Evolutionary conservation across 2,113 vertebrate genomes (phyloP).

Genomic region (Anseranas semipalmata): DNA sequence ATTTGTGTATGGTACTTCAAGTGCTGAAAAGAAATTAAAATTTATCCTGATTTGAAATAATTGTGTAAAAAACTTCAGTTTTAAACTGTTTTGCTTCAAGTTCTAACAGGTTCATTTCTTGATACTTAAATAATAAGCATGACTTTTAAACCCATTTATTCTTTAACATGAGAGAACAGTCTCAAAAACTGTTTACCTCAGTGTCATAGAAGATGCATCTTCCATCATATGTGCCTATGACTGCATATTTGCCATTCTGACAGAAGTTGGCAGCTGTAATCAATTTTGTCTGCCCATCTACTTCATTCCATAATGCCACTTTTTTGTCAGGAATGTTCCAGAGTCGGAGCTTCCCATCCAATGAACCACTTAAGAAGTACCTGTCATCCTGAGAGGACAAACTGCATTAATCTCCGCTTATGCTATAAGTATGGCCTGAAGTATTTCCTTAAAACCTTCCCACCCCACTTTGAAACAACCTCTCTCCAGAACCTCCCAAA

Average conservation of each 20-base stretch:
- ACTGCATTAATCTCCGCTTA: not conserved
- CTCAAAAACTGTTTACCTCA: slow-evolving; percentile 80
- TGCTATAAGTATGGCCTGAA: fast-evolving
- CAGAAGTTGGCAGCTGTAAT: slow-evolving; percentile 99
- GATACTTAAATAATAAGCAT: not conserved
- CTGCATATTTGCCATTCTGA: slow-evolving; percentile 97
- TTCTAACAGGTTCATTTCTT: not conserved
- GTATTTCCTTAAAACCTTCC: not conserved
- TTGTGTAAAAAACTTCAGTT: not conserved
- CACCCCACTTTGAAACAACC: not conserved
- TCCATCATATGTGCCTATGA: slow-evolving; percentile 97
- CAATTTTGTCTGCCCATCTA: slow-evolving; percentile 95
- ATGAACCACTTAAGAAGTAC: slow-evolving; percentile 95
- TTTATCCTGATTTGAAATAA: not conserved
- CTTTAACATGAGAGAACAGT: not conserved
- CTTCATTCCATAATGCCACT: slow-evolving; percentile 98
- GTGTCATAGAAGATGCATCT: slow-evolving; percentile 99
- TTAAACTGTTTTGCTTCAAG: not conserved
- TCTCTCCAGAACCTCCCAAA: not conserved
- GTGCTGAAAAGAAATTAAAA: slow-evolving; percentile 79
- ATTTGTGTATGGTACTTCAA: slow-evolving; percentile 99
- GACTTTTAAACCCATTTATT: not conserved
- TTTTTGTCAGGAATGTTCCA: slow-evolving; percentile 99
- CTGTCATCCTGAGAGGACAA: slow-evolving; percentile 87
- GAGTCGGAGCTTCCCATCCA: slow-evolving; percentile 95